phyloP scores from a whole-genome alignment of 2,113 vertebrate genomes.

The Chauna torquata region DNA sequence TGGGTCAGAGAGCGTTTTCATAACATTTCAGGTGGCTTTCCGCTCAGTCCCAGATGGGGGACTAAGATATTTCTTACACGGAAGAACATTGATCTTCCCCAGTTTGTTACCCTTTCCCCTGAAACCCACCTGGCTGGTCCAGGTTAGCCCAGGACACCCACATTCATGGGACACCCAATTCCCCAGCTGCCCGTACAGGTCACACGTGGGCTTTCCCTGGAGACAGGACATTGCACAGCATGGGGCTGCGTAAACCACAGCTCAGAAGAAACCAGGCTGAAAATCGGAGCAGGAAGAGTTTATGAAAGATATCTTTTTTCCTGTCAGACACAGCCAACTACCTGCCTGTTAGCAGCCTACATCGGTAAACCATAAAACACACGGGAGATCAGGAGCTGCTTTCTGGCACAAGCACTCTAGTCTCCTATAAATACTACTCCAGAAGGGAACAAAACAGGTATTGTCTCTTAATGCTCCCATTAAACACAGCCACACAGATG shows the following conservation, averaged over 20 bases:
- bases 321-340: background rate
- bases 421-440: slow-evolving; percentile 17
- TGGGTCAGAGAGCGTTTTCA: background rate
- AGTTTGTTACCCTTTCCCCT: background rate
- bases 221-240: rapidly evolving
- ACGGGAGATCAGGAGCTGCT: background rate
- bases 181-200: background rate
- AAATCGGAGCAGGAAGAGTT: background rate
- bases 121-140: background rate
- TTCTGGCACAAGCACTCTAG: background rate
- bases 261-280: background rate
- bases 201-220: rapidly evolving
- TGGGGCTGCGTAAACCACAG: background rate
- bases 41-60: background rate
- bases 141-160: rapidly evolving
- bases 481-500: slow-evolving; percentile 12
- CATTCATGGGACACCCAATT: background rate
- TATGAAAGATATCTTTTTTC: background rate
- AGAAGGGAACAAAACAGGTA: background rate
- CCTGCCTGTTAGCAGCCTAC: background rate
- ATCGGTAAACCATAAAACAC: background rate
- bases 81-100: background rate
- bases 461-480: slow-evolving; percentile 23
- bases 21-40: background rate
- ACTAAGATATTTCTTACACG: background rate